A percentile compares a stretch with the other conserved stretches of the same genome.
phyloP scores from a whole-genome alignment of 2,797 vertebrate genomes.

The Cercopithecus mitis region DNA sequence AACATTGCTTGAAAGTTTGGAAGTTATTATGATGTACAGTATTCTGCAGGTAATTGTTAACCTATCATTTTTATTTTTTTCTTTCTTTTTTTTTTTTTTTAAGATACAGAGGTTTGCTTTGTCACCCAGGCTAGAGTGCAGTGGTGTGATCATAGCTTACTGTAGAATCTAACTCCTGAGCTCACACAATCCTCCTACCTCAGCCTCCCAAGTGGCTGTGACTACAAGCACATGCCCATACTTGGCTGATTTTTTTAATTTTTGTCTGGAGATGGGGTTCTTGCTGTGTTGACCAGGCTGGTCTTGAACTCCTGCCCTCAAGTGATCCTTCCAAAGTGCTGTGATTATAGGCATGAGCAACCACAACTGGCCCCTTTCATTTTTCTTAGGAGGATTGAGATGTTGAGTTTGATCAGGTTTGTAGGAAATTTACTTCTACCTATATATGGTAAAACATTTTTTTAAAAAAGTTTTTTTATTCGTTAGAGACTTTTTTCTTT shows the following conservation, averaged over 20 bases:
- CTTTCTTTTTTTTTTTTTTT: no score
- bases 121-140: not conserved
- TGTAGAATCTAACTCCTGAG: not conserved
- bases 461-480: not conserved
- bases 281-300: not conserved
- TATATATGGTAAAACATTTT: not conserved
- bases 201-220: not conserved
- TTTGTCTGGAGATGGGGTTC: not conserved
- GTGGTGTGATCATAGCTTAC: not conserved
- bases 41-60: not conserved
- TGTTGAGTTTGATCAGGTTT: not conserved
- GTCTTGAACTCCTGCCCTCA: not conserved
- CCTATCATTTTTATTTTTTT: not conserved
- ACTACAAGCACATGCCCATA: not conserved
- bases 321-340: not conserved
- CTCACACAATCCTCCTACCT: not conserved
- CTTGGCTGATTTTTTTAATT: not conserved
- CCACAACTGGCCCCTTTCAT: not conserved
- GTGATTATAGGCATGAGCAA: not conserved
- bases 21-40: not conserved
- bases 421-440: not conserved
- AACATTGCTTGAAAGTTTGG: not conserved
- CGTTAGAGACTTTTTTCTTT: not conserved
- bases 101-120: not conserved
- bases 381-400: not conserved